Base-by-base conservation (phyloP, 2,797 vertebrate species). In the Microchirus variegatus region DNA sequence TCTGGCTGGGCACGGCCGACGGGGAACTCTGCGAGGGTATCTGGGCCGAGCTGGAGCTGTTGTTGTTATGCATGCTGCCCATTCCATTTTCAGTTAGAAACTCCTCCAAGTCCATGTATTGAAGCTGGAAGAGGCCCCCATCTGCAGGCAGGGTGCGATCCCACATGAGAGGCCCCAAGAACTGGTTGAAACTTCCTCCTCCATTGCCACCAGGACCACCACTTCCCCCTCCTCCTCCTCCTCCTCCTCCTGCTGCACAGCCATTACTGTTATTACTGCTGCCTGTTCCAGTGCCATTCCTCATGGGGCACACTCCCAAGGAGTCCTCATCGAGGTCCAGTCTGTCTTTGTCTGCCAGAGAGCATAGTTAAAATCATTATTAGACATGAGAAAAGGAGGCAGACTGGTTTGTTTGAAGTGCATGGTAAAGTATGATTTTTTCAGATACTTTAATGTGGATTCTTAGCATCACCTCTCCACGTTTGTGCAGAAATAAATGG, bases 101-200 rank as follows among this genome's bases (percentile, higher is more conserved):
- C 90, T 96, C 96, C 83, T 96, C 95, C 84, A 96, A 92, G 90
- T 97, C 96, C 91, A 96, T 96, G 84, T 96, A 96, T 84, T 97
- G 95, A 78, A 97, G 94, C 92, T 97, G 94, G 84, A 94, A 94
- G 72, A 94, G 91, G 31, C 93, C 91, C 19, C 91, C 94, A 18
- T 96, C 95, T 19, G 94, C 95, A 4, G 95, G 94, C 78, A 96
- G 86, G 51, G 94, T 95, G 78, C 95, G 94, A 82, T 97, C 96
- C 96, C 96, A 97, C 68, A 96, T 81, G 48, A 95, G 91, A 62
- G 95, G 94, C 53, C 94, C 95, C 69, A 96, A 82, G 81, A 96
- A 94, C 55, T 95, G 93, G 75, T 90, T 90, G 77, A 94, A 93
- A 18, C n/a, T 86, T 59, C 86, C 80, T 49, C 70, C 73, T 62